phyloP scores from a whole-genome alignment of 2,797 vertebrate species.

The Siniperca obscura region DNA sequence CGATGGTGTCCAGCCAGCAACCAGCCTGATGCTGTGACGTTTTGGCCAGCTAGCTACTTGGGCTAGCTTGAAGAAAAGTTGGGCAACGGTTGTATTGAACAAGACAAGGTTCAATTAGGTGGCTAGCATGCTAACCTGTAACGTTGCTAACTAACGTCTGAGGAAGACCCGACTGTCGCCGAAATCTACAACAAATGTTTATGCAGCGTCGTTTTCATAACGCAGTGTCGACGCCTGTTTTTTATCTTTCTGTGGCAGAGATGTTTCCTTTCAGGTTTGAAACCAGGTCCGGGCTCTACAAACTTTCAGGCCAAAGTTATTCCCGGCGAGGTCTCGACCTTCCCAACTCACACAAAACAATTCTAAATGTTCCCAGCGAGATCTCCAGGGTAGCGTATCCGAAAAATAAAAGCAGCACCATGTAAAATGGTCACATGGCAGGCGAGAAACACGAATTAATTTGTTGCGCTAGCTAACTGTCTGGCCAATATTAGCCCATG shows the following conservation, averaged over 20 bases:
- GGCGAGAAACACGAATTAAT: slow-evolving; percentile 37
- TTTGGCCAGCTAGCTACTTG: slow-evolving; percentile 56
- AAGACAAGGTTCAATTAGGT: slow-evolving; percentile 62
- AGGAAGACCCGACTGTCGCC: slow-evolving; percentile 4
- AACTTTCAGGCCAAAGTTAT: slow-evolving; percentile 84
- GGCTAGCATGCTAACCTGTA: slow-evolving; percentile 71
- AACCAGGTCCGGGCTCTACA: slow-evolving; percentile 71
- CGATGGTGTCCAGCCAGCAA: background rate
- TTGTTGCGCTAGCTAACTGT: slow-evolving; percentile 40
- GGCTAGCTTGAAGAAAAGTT: slow-evolving; percentile 76
- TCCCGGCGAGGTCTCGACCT: slow-evolving; percentile 77
- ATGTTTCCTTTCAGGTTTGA: slow-evolving; percentile 48
- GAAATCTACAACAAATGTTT: slow-evolving; percentile 14
- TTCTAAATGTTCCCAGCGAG: slow-evolving; percentile 51
- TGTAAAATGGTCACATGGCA: slow-evolving; percentile 60
- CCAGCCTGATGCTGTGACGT: slow-evolving; percentile 40
- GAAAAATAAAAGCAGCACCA: slow-evolving; percentile 45
- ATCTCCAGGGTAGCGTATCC: slow-evolving; percentile 40
- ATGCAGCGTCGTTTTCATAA: slow-evolving; percentile 34
- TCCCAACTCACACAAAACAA: slow-evolving; percentile 60
- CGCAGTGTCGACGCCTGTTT: slow-evolving; percentile 11
- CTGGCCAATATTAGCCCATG: slow-evolving; percentile 57
- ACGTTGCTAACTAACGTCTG: slow-evolving; percentile 44
- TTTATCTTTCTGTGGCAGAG: slow-evolving; percentile 10
- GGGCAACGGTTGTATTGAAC: slow-evolving; percentile 55